Conservation (phyloP, 2,797 vertebrate genomes). For the Protosalanx chinensis region DNA sequence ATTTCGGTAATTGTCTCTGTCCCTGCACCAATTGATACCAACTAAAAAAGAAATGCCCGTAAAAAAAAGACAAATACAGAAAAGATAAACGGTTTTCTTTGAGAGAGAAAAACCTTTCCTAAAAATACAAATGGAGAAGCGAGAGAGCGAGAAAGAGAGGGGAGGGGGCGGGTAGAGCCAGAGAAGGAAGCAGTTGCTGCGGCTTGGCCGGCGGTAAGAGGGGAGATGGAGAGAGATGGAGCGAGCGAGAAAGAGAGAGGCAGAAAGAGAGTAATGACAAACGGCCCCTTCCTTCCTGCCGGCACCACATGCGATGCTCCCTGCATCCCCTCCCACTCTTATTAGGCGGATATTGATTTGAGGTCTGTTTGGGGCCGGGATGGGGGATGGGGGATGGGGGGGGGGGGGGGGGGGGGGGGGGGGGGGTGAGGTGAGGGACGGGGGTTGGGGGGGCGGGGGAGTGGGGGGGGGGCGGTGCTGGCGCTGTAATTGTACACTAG, state of each 20-base stretch:
- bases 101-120: conserved; percentile 29
- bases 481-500: conserved; percentile 83
- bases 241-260: conserved; percentile 42
- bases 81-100: conserved; percentile 32
- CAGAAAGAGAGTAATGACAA: conserved; percentile 76
- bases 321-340: conserved; percentile 75
- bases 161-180: conserved; percentile 13
- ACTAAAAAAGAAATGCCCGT: conserved; percentile 26
- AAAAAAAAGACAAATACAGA: not conserved
- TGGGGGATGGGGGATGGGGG: conserved; percentile 37
- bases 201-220: conserved; percentile 45
- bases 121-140: conserved; percentile 54
- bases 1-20: not conserved
- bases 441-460: no score
- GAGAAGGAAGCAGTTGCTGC: conserved; percentile 42
- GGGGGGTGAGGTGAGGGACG: conserved; percentile 50
- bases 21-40: conserved; percentile 48
- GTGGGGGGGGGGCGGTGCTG: conserved; percentile 33
- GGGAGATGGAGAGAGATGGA: conserved; percentile 29
- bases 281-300: conserved; percentile 84
- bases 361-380: conserved; percentile 72
- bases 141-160: conserved; percentile 36
- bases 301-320: conserved; percentile 74
- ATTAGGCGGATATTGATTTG: conserved; percentile 92
- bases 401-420: conserved; percentile 46